Percentiles rank a stretch among this genome's conserved stretches.
Evolutionary conservation across 1,140 invertebrate genomes (phyloP).

Genomic region (Macrobrachium rosenbergii): DNA sequence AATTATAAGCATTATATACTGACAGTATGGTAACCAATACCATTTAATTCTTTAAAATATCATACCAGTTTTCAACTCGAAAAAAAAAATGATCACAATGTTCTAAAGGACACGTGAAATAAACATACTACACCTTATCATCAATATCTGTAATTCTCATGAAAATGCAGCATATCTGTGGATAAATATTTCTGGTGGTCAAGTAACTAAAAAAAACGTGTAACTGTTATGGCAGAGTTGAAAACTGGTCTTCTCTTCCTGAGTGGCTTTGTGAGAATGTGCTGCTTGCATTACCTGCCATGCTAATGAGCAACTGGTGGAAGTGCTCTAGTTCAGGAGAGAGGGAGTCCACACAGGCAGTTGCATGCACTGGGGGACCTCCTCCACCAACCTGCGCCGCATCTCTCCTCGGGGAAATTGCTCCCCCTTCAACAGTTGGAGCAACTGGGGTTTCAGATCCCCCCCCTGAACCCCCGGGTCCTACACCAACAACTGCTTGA

Average conservation of each 20-base stretch:
- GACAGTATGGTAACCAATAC: constrained; percentile 2
- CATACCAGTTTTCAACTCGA: constrained; percentile 51
- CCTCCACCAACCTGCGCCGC: constrained; percentile 69
- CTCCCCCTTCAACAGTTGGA: constrained; percentile 58
- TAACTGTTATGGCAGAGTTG: constrained; percentile 23
- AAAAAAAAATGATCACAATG: too few species aligned
- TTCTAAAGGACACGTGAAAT: too few species aligned
- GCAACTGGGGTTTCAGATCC: constrained; percentile 51
- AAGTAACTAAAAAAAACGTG: too few species aligned
- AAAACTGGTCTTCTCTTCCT: constrained; percentile 30
- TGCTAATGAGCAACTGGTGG: constrained; percentile 73
- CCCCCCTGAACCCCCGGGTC: constrained; percentile 51
- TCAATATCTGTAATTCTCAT: neutral
- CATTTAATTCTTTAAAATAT: constrained; percentile 29
- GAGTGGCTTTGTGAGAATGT: constrained; percentile 61
- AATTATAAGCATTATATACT: constrained; percentile 34
- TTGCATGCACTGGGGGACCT: constrained; percentile 71
- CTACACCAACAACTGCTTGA: constrained; percentile 58
- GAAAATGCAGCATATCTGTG: neutral
- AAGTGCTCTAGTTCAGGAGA: constrained; percentile 74
- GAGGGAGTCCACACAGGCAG: constrained; percentile 72
- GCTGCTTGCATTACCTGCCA: constrained; percentile 68
- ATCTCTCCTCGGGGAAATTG: constrained; percentile 62
- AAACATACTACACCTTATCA: too few species aligned
- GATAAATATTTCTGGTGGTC: neutral